phyloP scores from a whole-genome alignment of 2,113 vertebrate genomes.

The Numenius arquata region DNA sequence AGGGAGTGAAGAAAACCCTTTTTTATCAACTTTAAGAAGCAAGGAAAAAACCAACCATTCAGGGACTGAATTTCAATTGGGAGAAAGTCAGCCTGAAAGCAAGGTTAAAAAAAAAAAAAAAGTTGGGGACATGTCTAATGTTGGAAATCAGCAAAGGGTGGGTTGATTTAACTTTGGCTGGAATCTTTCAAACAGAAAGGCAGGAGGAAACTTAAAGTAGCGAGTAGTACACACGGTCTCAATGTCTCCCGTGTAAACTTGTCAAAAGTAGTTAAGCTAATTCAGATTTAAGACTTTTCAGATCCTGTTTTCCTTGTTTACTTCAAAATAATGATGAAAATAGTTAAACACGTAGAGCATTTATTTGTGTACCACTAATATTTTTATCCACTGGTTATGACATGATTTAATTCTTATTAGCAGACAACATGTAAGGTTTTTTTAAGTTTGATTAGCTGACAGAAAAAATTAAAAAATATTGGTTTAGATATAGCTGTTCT shows the following conservation, averaged over 20 bases:
- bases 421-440: neutral
- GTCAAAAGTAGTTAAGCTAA: slow-evolving; percentile 74
- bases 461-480: neutral
- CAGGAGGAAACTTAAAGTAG: slow-evolving; percentile 67
- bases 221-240: slow-evolving; percentile 65
- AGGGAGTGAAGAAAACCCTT: slow-evolving; percentile 95
- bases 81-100: slow-evolving; percentile 97
- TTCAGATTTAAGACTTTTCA: slow-evolving; percentile 68
- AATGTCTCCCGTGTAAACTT: slow-evolving; percentile 69
- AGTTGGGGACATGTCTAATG: slow-evolving; percentile 83
- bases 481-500: neutral
- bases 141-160: slow-evolving; percentile 83
- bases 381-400: neutral
- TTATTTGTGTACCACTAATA: neutral
- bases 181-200: slow-evolving; percentile 74
- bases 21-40: slow-evolving; percentile 96
- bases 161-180: slow-evolving; percentile 83
- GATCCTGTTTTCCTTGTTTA: slow-evolving; percentile 41
- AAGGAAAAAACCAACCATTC: slow-evolving; percentile 89
- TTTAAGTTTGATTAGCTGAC: neutral
- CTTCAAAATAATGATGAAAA: neutral
- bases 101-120: slow-evolving; percentile 65
- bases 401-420: neutral
- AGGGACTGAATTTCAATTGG: slow-evolving; percentile 93
- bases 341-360: neutral